Conservation (phyloP, 2,888 invertebrate genomes). For the Perithous albicinctus region DNA sequence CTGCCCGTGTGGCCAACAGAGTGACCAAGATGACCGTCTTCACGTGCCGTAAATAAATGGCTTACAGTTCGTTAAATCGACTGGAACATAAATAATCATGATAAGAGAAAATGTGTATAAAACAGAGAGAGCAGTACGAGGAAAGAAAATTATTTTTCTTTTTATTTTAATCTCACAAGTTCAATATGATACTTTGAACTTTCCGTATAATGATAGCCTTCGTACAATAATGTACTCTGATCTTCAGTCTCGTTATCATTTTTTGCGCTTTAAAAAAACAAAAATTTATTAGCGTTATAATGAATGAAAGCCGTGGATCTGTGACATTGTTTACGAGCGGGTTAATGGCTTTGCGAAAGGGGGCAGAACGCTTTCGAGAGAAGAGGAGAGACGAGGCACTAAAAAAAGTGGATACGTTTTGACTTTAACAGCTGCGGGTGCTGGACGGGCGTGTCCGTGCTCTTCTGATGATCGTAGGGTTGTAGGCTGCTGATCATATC, state of each 20-base stretch:
- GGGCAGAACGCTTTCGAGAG: conserved; percentile 25
- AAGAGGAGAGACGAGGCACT: background rate
- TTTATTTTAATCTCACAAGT: conserved; percentile 42
- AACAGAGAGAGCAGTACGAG: conserved; percentile 35
- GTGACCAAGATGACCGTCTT: conserved; percentile 53
- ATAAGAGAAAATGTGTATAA: conserved; percentile 55
- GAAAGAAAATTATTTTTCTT: conserved; percentile 31
- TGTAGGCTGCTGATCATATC: conserved; percentile 18
- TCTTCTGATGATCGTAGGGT: conserved; percentile 47
- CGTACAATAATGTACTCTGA: conserved; percentile 28
- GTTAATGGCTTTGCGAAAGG: conserved; percentile 48
- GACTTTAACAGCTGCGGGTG: conserved; percentile 62
- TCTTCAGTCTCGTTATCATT: conserved; percentile 44
- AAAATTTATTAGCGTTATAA: conserved; percentile 47
- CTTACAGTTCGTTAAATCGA: conserved; percentile 68
- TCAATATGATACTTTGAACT: conserved; percentile 58
- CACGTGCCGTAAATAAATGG: conserved; percentile 65
- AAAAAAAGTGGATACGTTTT: conserved; percentile 40
- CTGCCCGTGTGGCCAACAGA: conserved; percentile 57
- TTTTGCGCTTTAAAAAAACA: conserved; percentile 49
- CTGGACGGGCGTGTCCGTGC: conserved; percentile 55
- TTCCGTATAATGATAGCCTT: conserved; percentile 49
- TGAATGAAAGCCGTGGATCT: conserved; percentile 37
- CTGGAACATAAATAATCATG: conserved; percentile 65
- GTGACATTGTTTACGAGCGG: conserved; percentile 63